Evolutionary conservation across 2,113 vertebrate species (phyloP).

Genomic region (Actenoides hombroni): DNA sequence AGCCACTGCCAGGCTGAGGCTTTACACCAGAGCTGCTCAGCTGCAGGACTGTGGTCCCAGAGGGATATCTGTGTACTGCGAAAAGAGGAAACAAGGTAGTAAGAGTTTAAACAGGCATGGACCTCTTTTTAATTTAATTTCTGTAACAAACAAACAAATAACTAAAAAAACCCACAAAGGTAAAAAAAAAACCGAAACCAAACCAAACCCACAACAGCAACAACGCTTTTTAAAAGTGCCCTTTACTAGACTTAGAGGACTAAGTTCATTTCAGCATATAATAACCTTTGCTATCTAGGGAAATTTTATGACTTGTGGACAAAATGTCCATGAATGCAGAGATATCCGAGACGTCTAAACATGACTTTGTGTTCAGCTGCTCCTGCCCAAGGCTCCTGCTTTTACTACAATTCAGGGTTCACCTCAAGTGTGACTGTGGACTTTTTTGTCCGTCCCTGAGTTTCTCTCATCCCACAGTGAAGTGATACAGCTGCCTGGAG

Average conservation of each 20-base stretch:
- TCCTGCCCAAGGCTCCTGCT: not conserved
- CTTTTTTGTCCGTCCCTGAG: not conserved
- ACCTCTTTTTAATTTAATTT: not conserved
- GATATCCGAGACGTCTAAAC: not conserved
- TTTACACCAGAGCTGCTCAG: not conserved
- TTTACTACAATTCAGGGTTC: not conserved
- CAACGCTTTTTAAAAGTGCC: not conserved
- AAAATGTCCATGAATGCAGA: not conserved
- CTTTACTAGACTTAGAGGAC: not conserved
- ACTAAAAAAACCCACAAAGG: too few species aligned
- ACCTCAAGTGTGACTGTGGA: not conserved
- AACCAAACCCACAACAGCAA: not conserved
- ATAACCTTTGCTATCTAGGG: not conserved
- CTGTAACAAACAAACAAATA: not conserved
- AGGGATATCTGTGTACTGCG: not conserved
- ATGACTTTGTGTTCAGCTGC: not conserved
- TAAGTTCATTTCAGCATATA: not conserved
- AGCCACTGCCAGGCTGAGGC: not conserved
- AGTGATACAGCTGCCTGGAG: not conserved
- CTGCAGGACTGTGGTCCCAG: not conserved
- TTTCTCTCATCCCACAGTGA: accelerated
- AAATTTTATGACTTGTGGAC: not conserved
- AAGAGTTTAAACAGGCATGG: not conserved
- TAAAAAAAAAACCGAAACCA: not conserved
- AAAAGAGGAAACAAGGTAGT: not conserved